phyloP scores from a whole-genome alignment of 2,797 vertebrate genomes.

The Emys orbicularis region DNA sequence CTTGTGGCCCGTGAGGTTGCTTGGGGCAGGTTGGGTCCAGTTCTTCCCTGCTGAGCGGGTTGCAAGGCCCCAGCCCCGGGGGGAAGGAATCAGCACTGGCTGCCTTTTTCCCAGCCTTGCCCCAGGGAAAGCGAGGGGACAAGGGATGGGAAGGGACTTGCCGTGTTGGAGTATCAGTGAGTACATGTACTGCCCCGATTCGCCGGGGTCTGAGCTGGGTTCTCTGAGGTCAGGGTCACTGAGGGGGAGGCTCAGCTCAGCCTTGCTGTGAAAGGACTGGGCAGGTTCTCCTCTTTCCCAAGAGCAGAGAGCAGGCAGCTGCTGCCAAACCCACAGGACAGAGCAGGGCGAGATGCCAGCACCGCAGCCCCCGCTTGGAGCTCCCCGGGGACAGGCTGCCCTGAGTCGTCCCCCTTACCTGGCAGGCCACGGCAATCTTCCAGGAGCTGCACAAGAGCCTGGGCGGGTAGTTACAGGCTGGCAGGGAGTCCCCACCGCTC shows the following conservation, averaged over 20 bases:
- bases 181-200: too few species aligned
- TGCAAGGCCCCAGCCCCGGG: not conserved
- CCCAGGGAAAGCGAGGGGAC: too few species aligned
- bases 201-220: not conserved
- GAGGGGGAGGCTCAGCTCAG: not conserved
- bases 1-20: too few species aligned
- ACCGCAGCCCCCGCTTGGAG: not conserved
- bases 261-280: not conserved
- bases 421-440: slow-evolving; percentile 82
- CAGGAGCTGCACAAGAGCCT: slow-evolving; percentile 83
- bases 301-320: too few species aligned
- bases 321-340: not conserved
- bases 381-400: not conserved
- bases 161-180: not conserved
- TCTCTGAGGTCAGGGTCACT: not conserved
- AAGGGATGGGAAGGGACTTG: too few species aligned
- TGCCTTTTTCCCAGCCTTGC: too few species aligned
- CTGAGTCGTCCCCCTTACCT: slow-evolving; percentile 68
- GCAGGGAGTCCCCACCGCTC: slow-evolving; percentile 27
- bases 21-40: not conserved
- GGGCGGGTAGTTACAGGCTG: slow-evolving; percentile 81
- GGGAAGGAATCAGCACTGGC: too few species aligned
- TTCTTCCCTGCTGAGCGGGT: not conserved
- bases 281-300: not conserved
- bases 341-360: not conserved